These are phyloP conservation scores for Brachionus paranguensis DNA, from an alignment of 1,140 invertebrate species.

Conservation along the genomic window DNA sequence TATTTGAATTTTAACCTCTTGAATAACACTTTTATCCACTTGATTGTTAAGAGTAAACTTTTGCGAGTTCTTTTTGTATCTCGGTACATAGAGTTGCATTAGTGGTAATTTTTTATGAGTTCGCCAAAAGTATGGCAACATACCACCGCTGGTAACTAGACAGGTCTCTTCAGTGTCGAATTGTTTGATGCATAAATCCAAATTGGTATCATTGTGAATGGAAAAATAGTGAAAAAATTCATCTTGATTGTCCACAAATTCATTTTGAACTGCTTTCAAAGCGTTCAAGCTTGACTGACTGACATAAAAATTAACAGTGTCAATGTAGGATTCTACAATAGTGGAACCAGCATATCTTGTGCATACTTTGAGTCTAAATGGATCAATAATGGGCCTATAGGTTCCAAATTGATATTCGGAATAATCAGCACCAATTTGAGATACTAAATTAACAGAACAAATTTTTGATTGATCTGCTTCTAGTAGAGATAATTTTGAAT, in stretches of 20 bases:
- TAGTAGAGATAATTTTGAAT: not conserved
- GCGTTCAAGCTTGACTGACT: not conserved
- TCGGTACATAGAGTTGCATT: constrained; percentile 24
- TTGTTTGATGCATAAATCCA: constrained; percentile 19
- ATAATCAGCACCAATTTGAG: not conserved
- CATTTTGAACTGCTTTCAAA: not conserved
- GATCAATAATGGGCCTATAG: constrained; percentile 5
- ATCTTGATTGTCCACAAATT: not conserved
- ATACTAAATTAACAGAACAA: not conserved
- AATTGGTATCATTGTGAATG: constrained; percentile 1
- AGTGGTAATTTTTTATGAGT: constrained; percentile 34
- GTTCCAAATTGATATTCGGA: constrained; percentile 29
- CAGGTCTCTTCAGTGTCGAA: constrained; percentile 29
- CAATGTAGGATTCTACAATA: not conserved
- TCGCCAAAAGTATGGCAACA: constrained; percentile 11
- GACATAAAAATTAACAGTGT: not conserved
- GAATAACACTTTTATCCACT: not conserved
- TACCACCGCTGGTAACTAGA: not conserved
- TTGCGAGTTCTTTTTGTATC: constrained; percentile 3
- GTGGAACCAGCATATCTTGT: not conserved
- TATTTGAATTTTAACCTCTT: constrained; percentile 19
- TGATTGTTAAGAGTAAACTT: not conserved
- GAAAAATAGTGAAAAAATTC: not conserved
- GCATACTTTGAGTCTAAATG: not conserved
- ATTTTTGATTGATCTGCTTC: not conserved